Evolutionary conservation across 2,888 invertebrate species (phyloP), one percentile per base, ranked within the genome.

Genomic region (Tenthredo mesomela): DNA sequence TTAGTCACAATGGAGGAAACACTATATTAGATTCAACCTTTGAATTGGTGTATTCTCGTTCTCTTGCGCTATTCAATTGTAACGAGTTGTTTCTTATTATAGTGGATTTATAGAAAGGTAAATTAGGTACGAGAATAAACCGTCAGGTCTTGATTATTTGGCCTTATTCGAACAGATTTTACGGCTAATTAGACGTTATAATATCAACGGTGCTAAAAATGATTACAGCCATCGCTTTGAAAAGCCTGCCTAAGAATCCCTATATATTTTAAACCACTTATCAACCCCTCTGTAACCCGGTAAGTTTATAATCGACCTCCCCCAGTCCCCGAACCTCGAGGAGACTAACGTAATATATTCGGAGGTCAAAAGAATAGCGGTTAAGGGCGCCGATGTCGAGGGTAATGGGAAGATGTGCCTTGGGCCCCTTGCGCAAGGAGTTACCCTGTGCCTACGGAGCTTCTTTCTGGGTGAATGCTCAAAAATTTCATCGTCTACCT

Each of bases 301-400:
- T 70, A 58, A 82, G 82, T 82, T 82, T 67, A 67, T 82, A 82
- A 82, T 82, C 82, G 82, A 67, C 21, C 67, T 61, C 18, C 25
- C 29, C 67, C 67, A 47, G 47, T 82, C 67, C 18, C 43, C 67
- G 15, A 70, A 61, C 58, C 40, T 61, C 80, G 29, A 43, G 33
- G 15, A 65, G 82, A 65, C 43, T 82, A 82, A 82, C 82, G 82
- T 67, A 82, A 82, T 82, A 82, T 82, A 82, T 82, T 82, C 50
- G n/a, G 43, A 65, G 82, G 82, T 43, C 82, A 82, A 82, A 82
- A 82, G 82, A 82, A 82, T 82, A 82, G 82, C 82, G 82, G 82
- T 82, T 80, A 43, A 70, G 82, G 82, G 82, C 82, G 82, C 82
- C 50, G 67, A 82, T 82, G 82, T 82, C 82, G 82, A 82, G 82